Evolutionary conservation across 2,797 vertebrate species (phyloP), one percentile per base, ranked within the genome.

Genomic region (Mormyrus proboscirostris): DNA sequence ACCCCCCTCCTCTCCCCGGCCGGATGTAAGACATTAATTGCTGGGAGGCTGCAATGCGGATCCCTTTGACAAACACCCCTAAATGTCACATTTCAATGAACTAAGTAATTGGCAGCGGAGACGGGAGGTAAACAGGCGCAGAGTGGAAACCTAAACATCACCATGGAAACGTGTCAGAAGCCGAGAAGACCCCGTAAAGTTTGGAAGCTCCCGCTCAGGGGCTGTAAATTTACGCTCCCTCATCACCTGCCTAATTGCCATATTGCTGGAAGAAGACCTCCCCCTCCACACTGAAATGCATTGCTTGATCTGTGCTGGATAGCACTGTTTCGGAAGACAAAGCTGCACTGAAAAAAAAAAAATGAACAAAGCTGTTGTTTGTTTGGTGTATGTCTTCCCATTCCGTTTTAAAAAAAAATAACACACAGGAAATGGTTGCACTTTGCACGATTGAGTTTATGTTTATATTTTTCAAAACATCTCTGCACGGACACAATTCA

Each of bases 61-160:
- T 53, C 88, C 90, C 51, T 89, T 86, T 92, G 89, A 90, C 73
- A 90, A 92, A 93, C 88, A 91, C 90, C 91, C 92, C 88, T 57
- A 33, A 89, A 91, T 88, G 86, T 92, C 91, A 91, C 91, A 90
- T 93, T 90, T 91, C 93, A 93, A 94, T 93, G 93, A 94, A 92
- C 91, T 92, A 93, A 95, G 95, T 94, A 95, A 95, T 93, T 94
- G 94, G 91, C 92, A 93, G 92, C 91, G 87, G 91, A 91, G 91
- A 91, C 62, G 85, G 83, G 87, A 92, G 88, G 91, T 91, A 92
- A 94, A 93, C 91, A 92, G 90, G 90, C 49, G 14, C 44, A 3
- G 10, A 88, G 86, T 38, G 73, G 88, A 89, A 86, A 88, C 92
- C 50, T 90, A 89, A 90, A 85, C 65, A 86, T 92, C 90, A 88